Evolutionary conservation across 2,113 vertebrate species (phyloP).

Genomic region (Suncus etruscus): DNA sequence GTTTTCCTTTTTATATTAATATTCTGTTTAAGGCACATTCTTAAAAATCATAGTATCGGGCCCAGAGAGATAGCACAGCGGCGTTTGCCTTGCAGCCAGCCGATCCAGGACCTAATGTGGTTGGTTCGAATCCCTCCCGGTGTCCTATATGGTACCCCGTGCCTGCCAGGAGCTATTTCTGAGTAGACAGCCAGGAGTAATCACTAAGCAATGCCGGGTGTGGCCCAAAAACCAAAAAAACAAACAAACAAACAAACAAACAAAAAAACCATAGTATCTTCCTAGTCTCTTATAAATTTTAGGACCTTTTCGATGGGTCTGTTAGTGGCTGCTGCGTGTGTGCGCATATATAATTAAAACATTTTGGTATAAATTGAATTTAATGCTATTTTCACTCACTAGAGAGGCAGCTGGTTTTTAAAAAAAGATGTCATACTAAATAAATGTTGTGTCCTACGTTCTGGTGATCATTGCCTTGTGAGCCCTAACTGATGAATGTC

Average conservation of each 20-base stretch:
- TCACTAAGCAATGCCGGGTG: too few relatives aligned
- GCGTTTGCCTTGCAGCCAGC: too few relatives aligned
- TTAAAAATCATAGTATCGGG: conserved; percentile 2
- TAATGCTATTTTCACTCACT: conserved; percentile 57
- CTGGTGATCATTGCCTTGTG: conserved; percentile 81
- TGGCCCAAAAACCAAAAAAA: too few relatives aligned
- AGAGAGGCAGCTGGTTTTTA: conserved; percentile 59
- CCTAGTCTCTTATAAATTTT: conserved; percentile 1
- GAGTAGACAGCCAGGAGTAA: too few relatives aligned
- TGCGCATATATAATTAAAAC: not conserved
- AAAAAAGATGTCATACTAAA: conserved; percentile 68
- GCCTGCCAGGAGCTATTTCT: too few relatives aligned
- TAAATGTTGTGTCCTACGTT: conserved; percentile 82
- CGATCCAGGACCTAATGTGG: too few relatives aligned
- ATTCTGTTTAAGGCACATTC: conserved; percentile 44
- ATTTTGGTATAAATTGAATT: conserved; percentile 57
- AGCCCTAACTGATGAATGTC: conserved; percentile 73
- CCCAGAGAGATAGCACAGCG: too few relatives aligned
- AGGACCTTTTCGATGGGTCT: conserved; percentile 48
- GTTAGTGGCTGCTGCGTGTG: not conserved
- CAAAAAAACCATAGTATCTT: not conserved
- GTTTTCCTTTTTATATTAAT: conserved; percentile 53
- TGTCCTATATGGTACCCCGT: too few relatives aligned
- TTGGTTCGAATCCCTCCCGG: too few relatives aligned
- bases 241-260: too few relatives aligned